A percentile compares a stretch with the other conserved stretches of the same genome.
Conservation (phyloP, 1,140 invertebrate genomes). For the Euschistus heros region DNA sequence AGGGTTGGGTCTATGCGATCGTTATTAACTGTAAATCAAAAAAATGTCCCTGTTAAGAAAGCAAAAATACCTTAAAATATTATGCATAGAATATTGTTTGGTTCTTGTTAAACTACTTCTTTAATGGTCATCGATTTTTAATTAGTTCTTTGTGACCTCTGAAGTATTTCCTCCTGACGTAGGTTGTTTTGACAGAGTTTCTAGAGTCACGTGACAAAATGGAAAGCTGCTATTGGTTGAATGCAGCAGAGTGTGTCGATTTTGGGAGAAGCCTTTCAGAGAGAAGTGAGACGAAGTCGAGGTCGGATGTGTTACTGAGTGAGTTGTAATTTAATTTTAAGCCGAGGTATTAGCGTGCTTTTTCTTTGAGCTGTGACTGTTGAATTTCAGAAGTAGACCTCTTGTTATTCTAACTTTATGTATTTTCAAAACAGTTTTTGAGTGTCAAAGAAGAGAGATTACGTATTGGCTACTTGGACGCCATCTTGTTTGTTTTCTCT, state of each 20-base stretch:
- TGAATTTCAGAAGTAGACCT: too few species aligned
- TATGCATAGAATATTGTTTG: not conserved
- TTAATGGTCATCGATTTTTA: not conserved
- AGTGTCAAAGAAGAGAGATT: not conserved
- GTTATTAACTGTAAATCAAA: not conserved
- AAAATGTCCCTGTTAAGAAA: not conserved
- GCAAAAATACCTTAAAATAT: not conserved
- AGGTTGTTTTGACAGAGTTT: slow-evolving; percentile 13
- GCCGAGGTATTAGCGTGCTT: not conserved
- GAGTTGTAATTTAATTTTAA: not conserved
- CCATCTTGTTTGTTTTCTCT: slow-evolving; percentile 19
- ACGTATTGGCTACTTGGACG: not conserved
- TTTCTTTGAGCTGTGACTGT: not conserved
- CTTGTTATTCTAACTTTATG: too few species aligned
- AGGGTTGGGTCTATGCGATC: not conserved
- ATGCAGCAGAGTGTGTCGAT: not conserved
- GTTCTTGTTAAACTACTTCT: not conserved
- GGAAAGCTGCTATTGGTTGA: not conserved
- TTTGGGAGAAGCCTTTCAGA: not conserved
- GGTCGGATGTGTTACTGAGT: not conserved
- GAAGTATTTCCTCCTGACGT: slow-evolving; percentile 5
- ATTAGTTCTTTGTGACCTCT: not conserved
- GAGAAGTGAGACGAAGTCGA: not conserved
- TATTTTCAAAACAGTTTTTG: too few species aligned
- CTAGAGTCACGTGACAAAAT: slow-evolving; percentile 9